phyloP scores from a whole-genome alignment of 2,113 vertebrate genomes.

The Notarius quadriscutis region DNA sequence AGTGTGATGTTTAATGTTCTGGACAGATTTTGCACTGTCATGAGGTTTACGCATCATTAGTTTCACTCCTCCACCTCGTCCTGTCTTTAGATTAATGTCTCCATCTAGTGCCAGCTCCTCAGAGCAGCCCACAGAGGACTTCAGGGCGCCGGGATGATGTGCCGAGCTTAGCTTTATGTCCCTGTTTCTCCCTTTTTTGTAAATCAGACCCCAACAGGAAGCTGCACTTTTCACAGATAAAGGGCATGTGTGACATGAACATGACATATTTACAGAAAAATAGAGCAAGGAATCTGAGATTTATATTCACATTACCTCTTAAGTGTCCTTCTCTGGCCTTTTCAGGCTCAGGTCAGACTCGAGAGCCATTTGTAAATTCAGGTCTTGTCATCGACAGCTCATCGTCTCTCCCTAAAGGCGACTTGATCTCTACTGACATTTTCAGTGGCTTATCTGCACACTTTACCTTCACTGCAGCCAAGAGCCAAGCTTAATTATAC shows the following conservation, averaged over 20 bases:
- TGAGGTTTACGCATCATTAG: conserved; percentile 30
- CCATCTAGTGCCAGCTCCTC: conserved; percentile 69
- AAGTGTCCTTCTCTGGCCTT: conserved; percentile 9
- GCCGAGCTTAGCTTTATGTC: background rate
- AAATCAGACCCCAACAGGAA: background rate
- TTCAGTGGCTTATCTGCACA: conserved; percentile 50
- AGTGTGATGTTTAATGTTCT: background rate
- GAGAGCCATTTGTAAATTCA: conserved; percentile 22
- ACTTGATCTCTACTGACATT: conserved; percentile 62
- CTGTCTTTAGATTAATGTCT: conserved; percentile 69
- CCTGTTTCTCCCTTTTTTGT: background rate
- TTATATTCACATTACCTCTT: background rate
- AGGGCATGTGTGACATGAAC: conserved; percentile 9
- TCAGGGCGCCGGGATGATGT: background rate
- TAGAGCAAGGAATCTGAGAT: background rate
- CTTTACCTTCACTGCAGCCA: conserved; percentile 36
- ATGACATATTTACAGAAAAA: conserved; percentile 10
- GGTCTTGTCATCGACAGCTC: conserved; percentile 28
- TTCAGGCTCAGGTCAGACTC: conserved; percentile 2
- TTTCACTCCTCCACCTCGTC: background rate
- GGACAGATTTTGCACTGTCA: conserved; percentile 30
- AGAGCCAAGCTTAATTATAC: conserved; percentile 53
- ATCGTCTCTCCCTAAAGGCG: conserved; percentile 42
- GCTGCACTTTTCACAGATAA: conserved; percentile 16
- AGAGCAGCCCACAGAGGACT: conserved; percentile 43